A percentile compares a stretch with the other conserved stretches of the same genome.
phyloP scores from a whole-genome alignment of 1,140 invertebrate genomes.

The Diachasmimorpha longicaudata region DNA sequence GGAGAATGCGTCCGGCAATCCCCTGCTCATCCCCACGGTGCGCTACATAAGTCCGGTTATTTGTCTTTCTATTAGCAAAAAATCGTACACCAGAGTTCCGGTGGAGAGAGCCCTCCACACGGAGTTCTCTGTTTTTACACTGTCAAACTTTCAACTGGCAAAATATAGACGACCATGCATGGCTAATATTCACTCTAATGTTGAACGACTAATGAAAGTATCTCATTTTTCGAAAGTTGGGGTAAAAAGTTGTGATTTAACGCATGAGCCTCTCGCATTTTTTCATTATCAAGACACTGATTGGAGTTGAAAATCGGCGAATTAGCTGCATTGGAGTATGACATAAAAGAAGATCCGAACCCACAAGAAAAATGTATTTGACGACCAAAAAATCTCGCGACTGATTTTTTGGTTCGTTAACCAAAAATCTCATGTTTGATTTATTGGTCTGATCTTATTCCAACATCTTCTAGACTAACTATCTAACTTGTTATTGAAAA shows the following conservation, averaged over 20 bases:
- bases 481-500: no score
- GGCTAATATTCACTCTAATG: background rate
- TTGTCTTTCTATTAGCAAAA: background rate
- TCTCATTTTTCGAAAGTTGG: background rate
- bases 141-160: background rate
- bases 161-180: background rate
- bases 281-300: no score
- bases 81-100: background rate
- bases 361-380: no score
- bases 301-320: no score
- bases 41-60: background rate
- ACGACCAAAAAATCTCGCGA: no score
- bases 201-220: background rate
- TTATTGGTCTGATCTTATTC: no score
- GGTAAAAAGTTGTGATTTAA: background rate
- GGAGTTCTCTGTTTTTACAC: background rate
- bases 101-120: background rate
- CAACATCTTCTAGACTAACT: no score
- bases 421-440: no score
- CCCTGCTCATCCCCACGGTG: background rate
- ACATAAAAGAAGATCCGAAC: no score
- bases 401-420: no score
- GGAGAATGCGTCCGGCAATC: background rate
- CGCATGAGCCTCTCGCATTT: no score
- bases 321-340: no score